These are phyloP conservation scores for Psammodynastes pulverulentus DNA, from an alignment of 2,113 vertebrate genomes.

Conservation along the genomic window DNA sequence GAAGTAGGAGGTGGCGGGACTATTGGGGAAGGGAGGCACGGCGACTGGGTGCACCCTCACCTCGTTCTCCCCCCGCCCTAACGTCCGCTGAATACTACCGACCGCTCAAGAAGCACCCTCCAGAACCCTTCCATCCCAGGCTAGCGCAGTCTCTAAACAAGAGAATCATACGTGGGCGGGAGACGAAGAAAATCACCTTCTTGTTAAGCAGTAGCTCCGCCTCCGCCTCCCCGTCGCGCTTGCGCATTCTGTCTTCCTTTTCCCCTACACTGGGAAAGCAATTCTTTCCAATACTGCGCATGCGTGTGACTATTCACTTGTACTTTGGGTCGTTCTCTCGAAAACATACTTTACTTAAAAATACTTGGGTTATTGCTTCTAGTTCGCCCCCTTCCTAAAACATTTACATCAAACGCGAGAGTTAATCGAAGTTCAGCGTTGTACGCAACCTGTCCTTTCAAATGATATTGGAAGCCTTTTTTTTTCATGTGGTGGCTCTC, in stretches of 20 bases:
- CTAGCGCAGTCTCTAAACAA: not conserved
- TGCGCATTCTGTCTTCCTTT: not conserved
- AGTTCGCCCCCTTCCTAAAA: not conserved
- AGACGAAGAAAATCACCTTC: not conserved
- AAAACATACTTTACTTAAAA: no score
- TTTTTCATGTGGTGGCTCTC: not conserved
- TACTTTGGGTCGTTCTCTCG: accelerated
- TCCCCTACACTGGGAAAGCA: not conserved
- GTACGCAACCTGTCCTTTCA: not conserved
- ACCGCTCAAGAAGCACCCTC: not conserved
- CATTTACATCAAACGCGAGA: not conserved
- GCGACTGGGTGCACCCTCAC: conserved; percentile 11
- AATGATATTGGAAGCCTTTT: not conserved
- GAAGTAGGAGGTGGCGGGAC: not conserved
- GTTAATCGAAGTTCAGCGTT: not conserved
- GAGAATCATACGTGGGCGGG: not conserved
- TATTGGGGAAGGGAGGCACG: not conserved
- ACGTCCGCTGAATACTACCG: conserved; percentile 23
- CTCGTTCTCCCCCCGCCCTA: not conserved
- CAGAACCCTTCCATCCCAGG: not conserved
- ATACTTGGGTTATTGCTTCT: not conserved
- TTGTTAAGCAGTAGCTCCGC: not conserved
- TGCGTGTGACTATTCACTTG: not conserved
- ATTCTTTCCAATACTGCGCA: accelerated
- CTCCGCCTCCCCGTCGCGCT: not conserved